Base-by-base conservation (phyloP, 23 tunicate species). In the Botrylloides violaceus region DNA sequence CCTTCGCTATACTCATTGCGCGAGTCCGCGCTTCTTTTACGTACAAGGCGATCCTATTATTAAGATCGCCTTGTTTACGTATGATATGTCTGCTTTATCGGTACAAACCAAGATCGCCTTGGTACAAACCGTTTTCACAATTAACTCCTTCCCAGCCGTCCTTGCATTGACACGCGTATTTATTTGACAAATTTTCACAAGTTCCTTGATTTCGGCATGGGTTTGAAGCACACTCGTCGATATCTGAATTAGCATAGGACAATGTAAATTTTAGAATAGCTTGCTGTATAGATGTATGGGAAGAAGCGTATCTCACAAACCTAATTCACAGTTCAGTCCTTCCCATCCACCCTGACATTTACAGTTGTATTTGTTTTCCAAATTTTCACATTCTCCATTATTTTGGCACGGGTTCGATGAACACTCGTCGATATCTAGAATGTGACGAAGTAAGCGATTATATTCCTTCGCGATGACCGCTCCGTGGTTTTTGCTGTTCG, bases 351-450 rank as follows among this genome's bases (percentile, higher is more conserved):
- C 84, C 25, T 73, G 25, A 43, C 96, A 87, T 3, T 75, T 75
- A 76, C 96, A 87, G 18, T 36, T 66, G 43, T 62, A 87, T 49
- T 66, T 83, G 32, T 77, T 71, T 22, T 75, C 96, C n/a, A 78
- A 66, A 29, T 65, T 76, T 7, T 83, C 36, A 55, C 96, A 87
- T 18, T 75, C 57, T 34, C 87, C 87, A 2, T 72, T 64, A 53
- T 87, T 81, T 57, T 62, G 58, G 48, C 96, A 87, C 27, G 96
- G 96, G 32, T 87, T 77, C 64, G 87, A 83, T 18, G 71, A 75
- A 59, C 96, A 87, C 21, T 68, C 60, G 71, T 80, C 81, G 26
- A 49, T 21, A 2, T 66, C 66, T 61, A 26, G n/a, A n/a, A n/a
- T 19, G 19, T 15, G 19, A 48, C 56, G 18, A 15, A 18, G 56